Evolutionary conservation across 2,797 vertebrate species (phyloP), one percentile per base, ranked within the genome.

Genomic region (Aeoliscus strigatus): DNA sequence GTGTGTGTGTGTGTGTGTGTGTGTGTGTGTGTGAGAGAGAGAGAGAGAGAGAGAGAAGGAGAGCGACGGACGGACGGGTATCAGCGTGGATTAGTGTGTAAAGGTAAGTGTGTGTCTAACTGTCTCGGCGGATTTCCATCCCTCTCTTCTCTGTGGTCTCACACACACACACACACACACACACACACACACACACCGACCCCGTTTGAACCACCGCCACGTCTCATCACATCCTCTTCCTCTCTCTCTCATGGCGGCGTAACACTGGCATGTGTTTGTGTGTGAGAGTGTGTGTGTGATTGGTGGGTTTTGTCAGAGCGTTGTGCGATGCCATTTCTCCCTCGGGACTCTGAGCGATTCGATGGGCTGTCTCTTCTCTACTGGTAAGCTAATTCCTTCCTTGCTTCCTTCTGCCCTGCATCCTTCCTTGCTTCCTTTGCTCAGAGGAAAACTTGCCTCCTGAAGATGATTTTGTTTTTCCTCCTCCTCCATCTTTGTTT

Each of bases 351-450:
- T 2, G 88, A 92, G 59, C 82, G 79, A 42, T 85, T 90, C 60
- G 84, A 90, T 84, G 88, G 88, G 34, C 82, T 91, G 43, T 91
- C 91, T 66, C 86, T 91, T 17, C 80, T 92, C 5, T 92, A 91
- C 85, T 91, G 90, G 90, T 92, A 84, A 60, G 90, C 69, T 31
- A 1, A 39, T 42, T 46, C 38, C 40, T 23, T 12, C n/a, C 46
- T 15, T 32, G 24, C 17, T 14, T 29, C 16, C 14, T 27, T 14
- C 4, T 7, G 1, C 21, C 35, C 15, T 13, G 10, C 8, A 6
- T 35, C 27, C 28, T 1, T 23, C 2, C 27, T 23, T 31, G 4
- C 21, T 16, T 21, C 24, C 10, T 21, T 14, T 1, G 8, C 6
- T 42, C 8, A 15, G 4, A 11, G 27, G 14, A 11, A 23, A 21